Percentiles rank a stretch among this genome's conserved stretches.
phyloP scores from a whole-genome alignment of 2,888 invertebrate species.

The Platycnemis pennipes region DNA sequence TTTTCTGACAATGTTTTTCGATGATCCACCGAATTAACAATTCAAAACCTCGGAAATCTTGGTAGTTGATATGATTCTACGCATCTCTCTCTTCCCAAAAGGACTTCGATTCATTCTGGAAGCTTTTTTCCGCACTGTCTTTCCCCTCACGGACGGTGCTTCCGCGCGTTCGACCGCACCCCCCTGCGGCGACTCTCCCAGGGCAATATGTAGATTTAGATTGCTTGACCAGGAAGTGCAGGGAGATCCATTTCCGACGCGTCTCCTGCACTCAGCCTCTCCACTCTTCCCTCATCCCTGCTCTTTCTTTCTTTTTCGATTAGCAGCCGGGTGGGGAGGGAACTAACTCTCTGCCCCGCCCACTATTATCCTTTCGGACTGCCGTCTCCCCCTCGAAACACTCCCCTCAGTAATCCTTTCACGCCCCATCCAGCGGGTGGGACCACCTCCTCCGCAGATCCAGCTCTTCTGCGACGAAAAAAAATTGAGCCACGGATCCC shows the following conservation, averaged over 20 bases:
- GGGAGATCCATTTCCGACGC: constrained; percentile 41
- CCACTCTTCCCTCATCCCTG: not conserved
- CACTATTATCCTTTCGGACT: not conserved
- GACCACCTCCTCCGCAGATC: constrained; percentile 3
- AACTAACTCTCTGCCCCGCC: not conserved
- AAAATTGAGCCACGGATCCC: not conserved
- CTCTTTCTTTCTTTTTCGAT: not conserved
- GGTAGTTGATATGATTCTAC: not conserved
- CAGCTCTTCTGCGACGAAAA: constrained; percentile 8
- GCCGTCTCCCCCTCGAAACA: not conserved
- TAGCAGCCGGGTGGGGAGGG: not conserved
- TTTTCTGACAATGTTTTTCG: not conserved
- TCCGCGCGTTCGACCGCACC: not conserved
- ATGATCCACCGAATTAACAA: not conserved
- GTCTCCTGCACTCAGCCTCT: not conserved
- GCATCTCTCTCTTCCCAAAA: not conserved
- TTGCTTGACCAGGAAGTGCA: constrained; percentile 25
- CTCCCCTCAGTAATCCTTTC: not conserved
- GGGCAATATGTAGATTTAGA: constrained; percentile 19
- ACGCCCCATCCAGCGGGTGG: not conserved
- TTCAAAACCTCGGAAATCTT: not conserved
- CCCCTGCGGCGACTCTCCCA: not conserved
- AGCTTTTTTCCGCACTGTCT: not conserved
- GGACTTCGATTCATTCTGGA: not conserved
- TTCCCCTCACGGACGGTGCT: not conserved